phyloP scores from a whole-genome alignment of 2,113 vertebrate genomes.

The Trinectes maculatus region DNA sequence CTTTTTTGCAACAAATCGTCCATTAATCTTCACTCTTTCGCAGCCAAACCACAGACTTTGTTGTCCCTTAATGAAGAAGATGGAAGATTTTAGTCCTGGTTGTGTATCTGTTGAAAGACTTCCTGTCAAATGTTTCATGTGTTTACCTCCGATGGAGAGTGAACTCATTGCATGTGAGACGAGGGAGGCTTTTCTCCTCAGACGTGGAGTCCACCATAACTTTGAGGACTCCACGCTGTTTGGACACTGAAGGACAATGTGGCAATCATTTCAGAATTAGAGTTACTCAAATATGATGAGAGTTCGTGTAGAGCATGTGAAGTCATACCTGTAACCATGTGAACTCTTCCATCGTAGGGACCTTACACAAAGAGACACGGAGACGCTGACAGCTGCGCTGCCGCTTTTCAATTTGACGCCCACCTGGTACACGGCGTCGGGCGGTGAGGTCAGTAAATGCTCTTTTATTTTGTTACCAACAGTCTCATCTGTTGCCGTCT shows the following conservation, averaged over 20 bases:
- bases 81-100: background rate
- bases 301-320: background rate
- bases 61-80: slow-evolving; percentile 28
- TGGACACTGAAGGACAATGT: slow-evolving; percentile 76
- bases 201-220: slow-evolving; percentile 77
- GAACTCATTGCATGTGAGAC: slow-evolving; percentile 35
- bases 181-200: slow-evolving; percentile 59
- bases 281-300: background rate
- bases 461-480: background rate
- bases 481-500: background rate
- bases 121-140: background rate
- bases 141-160: slow-evolving; percentile 85
- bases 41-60: slow-evolving; percentile 81
- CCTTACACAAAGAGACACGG: slow-evolving; percentile 76
- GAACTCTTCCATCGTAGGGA: slow-evolving; percentile 86
- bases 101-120: background rate
- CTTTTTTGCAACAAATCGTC: slow-evolving; percentile 67
- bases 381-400: slow-evolving; percentile 69
- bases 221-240: slow-evolving; percentile 69
- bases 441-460: background rate
- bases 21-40: slow-evolving; percentile 80
- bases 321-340: slow-evolving; percentile 84
- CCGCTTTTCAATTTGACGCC: slow-evolving; percentile 77
- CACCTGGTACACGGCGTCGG: slow-evolving; percentile 77
- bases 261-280: background rate